A percentile compares a stretch with the other conserved stretches of the same genome.
These are phyloP conservation scores for Dunckerocampus dactyliophorus DNA, from an alignment of 2,113 vertebrate species.

Conservation along the genomic window DNA sequence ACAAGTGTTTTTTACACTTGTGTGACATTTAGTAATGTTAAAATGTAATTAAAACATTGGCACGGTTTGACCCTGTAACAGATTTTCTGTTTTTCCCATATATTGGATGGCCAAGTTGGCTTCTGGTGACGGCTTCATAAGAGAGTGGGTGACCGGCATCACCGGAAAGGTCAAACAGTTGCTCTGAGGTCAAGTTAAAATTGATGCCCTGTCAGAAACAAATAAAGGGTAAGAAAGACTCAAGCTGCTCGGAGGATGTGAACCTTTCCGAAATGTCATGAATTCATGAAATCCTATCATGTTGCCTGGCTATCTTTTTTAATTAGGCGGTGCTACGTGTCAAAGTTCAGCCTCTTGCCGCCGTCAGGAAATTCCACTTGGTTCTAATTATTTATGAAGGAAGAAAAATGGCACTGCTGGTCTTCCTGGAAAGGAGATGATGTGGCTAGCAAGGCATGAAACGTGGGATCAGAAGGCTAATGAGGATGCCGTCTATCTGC, in stretches of 20 bases:
- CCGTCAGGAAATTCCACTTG: slow-evolving; percentile 27
- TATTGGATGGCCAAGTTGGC: too few relatives aligned
- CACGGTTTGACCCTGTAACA: too few relatives aligned
- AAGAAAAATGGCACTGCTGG: slow-evolving; percentile 13
- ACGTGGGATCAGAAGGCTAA: slow-evolving; percentile 14
- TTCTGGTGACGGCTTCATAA: too few relatives aligned
- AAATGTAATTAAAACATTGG: too few relatives aligned
- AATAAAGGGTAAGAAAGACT: slow-evolving; percentile 1
- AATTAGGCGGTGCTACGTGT: slow-evolving; percentile 31
- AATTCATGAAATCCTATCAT: slow-evolving; percentile 34
- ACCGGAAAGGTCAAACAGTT: not conserved
- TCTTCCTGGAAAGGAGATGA: slow-evolving; percentile 22
- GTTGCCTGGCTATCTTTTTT: slow-evolving; percentile 23
- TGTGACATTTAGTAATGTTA: too few relatives aligned
- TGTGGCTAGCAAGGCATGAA: not conserved
- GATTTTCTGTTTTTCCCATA: too few relatives aligned
- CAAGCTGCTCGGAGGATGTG: slow-evolving; percentile 4
- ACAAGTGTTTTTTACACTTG: too few relatives aligned
- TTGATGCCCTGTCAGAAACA: not conserved
- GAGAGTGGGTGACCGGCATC: too few relatives aligned
- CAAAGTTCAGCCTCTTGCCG: slow-evolving; percentile 25
- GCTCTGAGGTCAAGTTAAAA: not conserved
- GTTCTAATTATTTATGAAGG: slow-evolving; percentile 34
- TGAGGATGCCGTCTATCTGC: slow-evolving; percentile 17
- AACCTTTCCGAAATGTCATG: slow-evolving; percentile 17